Evolutionary conservation across 2,888 invertebrate genomes (phyloP), one percentile per base, ranked within the genome.

Genomic region (Megastigmus dorsalis): DNA sequence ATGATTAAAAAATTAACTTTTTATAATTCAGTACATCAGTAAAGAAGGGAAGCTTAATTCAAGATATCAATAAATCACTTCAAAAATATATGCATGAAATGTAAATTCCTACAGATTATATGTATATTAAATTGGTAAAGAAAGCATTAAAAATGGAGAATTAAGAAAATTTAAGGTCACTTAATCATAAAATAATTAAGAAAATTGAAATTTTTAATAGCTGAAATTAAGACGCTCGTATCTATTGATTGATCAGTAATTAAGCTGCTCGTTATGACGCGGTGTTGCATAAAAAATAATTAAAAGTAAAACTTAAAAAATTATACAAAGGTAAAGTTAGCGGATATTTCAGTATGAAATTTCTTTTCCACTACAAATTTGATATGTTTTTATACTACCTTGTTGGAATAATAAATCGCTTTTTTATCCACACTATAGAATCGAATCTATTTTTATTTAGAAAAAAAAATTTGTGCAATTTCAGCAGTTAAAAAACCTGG

Each of bases 131-230:
- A 41, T 68, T 54, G 43, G 3, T 0, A 52, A 33, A 33, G 38
- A 6, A 5, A 2, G 10, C 1, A 18, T 30, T 38, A 38, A 60
- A 59, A 38, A 60, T 59, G 15, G 28, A n/a, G 38, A 60, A 41
- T 69, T 54, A 60, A 60, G 43, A 52, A 54, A 60, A 41, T 69
- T 69, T 50, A 60, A 59, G 30, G 28, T 60, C 20, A 30, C 23
- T 13, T 23, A 52, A 62, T 30, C 20, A 54, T 30, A 33, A 41
- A 62, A 68, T 4, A 43, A 62, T 52, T 41, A 60, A 52, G 62
- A 45, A 70, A 70, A 62, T 62, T 54, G 62, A 70, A 62, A 62
- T 43, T 70, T 30, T 70, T 18, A 54, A 54, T 43, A 54, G 45
- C n/a, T 43, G 26, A 69, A 68, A 60, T 52, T 28, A 60, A 52